A percentile compares a stretch with the other conserved stretches of the same genome.
Evolutionary conservation across 2,888 invertebrate genomes (phyloP).

Genomic region (Sphecodes monilicornis): DNA sequence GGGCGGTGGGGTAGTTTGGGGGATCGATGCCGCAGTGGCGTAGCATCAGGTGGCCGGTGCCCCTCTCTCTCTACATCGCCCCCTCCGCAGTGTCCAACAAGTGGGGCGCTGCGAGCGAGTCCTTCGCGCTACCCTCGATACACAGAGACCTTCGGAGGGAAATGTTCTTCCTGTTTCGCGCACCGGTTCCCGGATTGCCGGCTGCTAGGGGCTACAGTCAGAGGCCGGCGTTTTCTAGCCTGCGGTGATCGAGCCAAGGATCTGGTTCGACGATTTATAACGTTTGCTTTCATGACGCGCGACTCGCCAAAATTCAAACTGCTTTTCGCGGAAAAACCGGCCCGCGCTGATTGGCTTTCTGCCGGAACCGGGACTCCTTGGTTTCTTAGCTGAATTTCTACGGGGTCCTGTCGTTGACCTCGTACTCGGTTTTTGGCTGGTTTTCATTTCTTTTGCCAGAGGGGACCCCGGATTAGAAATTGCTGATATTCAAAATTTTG

Average conservation of each 20-base stretch:
- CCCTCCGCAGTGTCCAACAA: constrained; percentile 65
- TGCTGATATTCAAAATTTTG: fast-evolving
- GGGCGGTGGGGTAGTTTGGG: constrained; percentile 77
- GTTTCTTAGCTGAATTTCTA: background rate
- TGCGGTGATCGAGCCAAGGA: background rate
- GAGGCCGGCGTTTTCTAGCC: background rate
- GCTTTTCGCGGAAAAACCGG: background rate
- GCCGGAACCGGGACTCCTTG: background rate
- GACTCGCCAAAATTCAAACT: background rate
- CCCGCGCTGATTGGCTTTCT: constrained; percentile 2
- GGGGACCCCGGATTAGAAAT: background rate
- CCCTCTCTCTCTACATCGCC: constrained; percentile 28
- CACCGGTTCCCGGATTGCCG: background rate
- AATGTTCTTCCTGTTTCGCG: constrained; percentile 2
- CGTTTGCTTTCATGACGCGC: background rate
- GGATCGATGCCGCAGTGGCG: constrained; percentile 84
- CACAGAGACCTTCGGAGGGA: background rate
- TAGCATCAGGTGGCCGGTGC: constrained; percentile 81
- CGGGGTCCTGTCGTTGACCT: background rate
- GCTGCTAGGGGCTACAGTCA: background rate
- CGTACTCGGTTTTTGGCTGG: background rate
- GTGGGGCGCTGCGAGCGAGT: constrained; percentile 50
- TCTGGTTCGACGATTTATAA: constrained; percentile 12
- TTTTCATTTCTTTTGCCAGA: background rate
- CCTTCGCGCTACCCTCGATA: constrained; percentile 22